Percentiles rank a stretch among this genome's conserved stretches.
Conservation (phyloP, 2,113 vertebrate species). For the Centropus bengalensis region DNA sequence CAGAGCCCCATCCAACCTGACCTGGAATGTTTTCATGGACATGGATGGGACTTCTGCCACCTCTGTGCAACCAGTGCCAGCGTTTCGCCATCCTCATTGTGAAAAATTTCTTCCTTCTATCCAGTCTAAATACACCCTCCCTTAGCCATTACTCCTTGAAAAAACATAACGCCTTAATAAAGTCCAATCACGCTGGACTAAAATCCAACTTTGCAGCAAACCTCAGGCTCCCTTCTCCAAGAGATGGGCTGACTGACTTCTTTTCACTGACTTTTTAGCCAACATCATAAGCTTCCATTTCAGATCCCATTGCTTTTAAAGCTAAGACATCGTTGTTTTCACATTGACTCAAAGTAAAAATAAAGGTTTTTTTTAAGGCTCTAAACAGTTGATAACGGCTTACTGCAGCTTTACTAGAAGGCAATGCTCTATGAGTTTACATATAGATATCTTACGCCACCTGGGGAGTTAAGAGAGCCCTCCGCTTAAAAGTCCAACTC, state of each 20-base stretch:
- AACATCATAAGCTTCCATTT: background rate
- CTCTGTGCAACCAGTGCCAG: too few species aligned
- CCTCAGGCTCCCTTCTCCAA: background rate
- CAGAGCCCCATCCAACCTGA: too few species aligned
- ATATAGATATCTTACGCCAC: background rate
- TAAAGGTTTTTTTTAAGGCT: background rate
- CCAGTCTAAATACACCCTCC: too few species aligned
- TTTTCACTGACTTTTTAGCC: background rate
- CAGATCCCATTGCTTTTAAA: background rate
- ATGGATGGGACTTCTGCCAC: too few species aligned
- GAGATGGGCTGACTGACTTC: too few species aligned
- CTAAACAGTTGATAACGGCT: background rate
- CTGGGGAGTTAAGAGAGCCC: background rate
- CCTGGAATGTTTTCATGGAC: too few species aligned
- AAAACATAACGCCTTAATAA: too few species aligned
- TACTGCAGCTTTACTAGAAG: constrained; percentile 8
- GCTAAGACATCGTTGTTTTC: background rate
- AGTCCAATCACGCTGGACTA: rapidly evolving
- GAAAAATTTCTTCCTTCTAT: too few species aligned
- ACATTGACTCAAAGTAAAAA: background rate
- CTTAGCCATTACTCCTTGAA: too few species aligned
- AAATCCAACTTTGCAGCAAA: background rate
- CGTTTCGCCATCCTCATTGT: too few species aligned
- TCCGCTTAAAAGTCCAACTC: background rate
- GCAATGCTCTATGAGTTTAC: background rate